A percentile compares a stretch with the other conserved stretches of the same genome.
These are phyloP conservation scores for Girardinus metallicus DNA, from an alignment of 2,797 vertebrate genomes.

Conservation along the genomic window DNA sequence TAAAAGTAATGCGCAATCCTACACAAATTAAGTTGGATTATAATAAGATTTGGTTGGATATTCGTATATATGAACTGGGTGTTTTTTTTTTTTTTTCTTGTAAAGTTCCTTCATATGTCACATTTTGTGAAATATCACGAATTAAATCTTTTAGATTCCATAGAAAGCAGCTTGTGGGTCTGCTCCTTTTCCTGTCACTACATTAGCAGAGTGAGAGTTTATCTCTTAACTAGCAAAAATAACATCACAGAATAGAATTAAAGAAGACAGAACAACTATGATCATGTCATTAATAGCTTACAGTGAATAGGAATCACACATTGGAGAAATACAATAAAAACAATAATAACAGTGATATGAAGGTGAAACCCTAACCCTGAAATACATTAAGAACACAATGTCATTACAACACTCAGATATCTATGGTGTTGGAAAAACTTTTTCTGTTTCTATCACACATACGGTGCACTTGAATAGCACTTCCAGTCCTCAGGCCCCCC, in stretches of 20 bases:
- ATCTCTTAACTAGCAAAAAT: not conserved
- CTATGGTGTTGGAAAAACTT: not conserved
- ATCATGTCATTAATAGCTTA: not conserved
- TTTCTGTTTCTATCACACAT: not conserved
- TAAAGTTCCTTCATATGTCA: not conserved
- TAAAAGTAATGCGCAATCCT: not conserved
- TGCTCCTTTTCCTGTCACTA: not conserved
- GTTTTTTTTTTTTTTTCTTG: not conserved
- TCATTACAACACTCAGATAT: not conserved
- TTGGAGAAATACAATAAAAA: not conserved
- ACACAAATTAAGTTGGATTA: not conserved
- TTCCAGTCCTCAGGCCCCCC: no score
- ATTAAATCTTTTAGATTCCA: not conserved
- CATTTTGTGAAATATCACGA: not conserved
- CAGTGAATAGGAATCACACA: not conserved
- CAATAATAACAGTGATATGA: not conserved
- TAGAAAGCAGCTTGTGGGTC: not conserved
- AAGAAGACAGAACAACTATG: not conserved
- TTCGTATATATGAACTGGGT: not conserved
- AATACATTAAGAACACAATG: not conserved
- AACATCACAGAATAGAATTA: not conserved
- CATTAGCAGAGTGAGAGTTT: not conserved
- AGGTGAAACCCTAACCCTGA: no score
- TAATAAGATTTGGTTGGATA: not conserved
- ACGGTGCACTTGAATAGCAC: not conserved